These are phyloP conservation scores for Gopherus flavomarginatus DNA, from an alignment of 2,113 vertebrate genomes.

Conservation along the genomic window DNA sequence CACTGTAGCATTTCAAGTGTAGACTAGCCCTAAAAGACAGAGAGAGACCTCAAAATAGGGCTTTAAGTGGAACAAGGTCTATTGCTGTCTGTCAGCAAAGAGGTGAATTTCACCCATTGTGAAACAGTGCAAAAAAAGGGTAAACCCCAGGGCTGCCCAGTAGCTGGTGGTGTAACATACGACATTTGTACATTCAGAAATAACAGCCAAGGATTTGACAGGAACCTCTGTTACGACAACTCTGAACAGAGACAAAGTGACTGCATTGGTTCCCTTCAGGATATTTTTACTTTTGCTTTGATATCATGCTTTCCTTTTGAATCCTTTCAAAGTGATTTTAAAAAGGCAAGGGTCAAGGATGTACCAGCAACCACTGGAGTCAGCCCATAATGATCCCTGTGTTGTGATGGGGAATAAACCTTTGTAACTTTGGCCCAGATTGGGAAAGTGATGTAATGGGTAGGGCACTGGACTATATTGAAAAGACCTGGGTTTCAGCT, in stretches of 20 bases:
- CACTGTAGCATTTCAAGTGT: background rate
- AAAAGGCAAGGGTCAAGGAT: background rate
- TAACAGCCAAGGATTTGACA: background rate
- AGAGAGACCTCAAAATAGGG: background rate
- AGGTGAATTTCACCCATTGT: background rate
- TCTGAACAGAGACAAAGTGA: background rate
- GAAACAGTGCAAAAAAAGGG: background rate
- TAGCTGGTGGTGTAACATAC: background rate
- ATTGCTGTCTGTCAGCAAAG: background rate
- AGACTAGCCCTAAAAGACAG: background rate
- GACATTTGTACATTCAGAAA: background rate
- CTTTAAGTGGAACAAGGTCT: background rate
- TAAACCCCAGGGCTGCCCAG: background rate
- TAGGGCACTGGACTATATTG: background rate
- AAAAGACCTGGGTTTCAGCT: background rate
- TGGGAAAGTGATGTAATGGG: background rate
- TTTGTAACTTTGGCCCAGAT: background rate
- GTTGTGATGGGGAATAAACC: background rate
- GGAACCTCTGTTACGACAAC: background rate
- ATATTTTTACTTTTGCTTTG: background rate
- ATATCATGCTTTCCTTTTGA: background rate
- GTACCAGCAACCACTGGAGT: background rate
- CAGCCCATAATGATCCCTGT: background rate
- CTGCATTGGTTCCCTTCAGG: background rate
- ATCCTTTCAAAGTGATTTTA: slow-evolving; percentile 3